Conservation (phyloP, 1,140 invertebrate genomes). For the Octopus sinensis region DNA sequence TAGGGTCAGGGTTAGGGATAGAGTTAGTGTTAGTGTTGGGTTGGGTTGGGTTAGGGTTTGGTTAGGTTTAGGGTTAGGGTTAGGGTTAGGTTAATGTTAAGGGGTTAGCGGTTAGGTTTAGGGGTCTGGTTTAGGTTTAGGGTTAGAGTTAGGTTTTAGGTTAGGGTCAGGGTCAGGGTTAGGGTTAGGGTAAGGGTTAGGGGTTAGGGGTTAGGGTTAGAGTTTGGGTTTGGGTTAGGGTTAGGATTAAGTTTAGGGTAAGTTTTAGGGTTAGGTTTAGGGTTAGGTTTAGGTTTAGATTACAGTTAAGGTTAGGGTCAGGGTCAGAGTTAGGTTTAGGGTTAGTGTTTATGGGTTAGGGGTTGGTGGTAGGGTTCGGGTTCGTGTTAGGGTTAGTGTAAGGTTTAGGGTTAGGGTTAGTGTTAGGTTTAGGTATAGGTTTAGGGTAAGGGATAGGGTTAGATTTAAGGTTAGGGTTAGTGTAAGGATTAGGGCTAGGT, state of each 20-base stretch:
- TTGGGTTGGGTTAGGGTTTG: slow-evolving; percentile 30
- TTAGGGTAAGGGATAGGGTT: slow-evolving; percentile 30
- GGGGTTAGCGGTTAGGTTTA: background rate
- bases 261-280: background rate
- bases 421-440: too few relatives aligned
- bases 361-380: slow-evolving; percentile 30
- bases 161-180: background rate
- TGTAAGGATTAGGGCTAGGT: slow-evolving; percentile 7
- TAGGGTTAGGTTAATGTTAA: background rate
- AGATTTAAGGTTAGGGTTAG: slow-evolving; percentile 25
- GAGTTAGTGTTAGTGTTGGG: too few relatives aligned
- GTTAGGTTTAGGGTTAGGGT: slow-evolving; percentile 24
- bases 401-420: slow-evolving; percentile 35
- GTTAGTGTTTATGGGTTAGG: slow-evolving; percentile 22
- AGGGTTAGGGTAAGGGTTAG: too few relatives aligned
- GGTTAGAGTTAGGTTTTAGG: too few relatives aligned
- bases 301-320: background rate
- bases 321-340: slow-evolving; percentile 3
- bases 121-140: background rate
- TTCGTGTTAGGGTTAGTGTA: slow-evolving; percentile 32
- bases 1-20: slow-evolving; percentile 15
- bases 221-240: background rate
- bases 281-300: background rate
- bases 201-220: background rate
- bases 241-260: background rate